These are phyloP conservation scores for Eurypyga helias DNA, from an alignment of 2,113 vertebrate species.

Conservation along the genomic window DNA sequence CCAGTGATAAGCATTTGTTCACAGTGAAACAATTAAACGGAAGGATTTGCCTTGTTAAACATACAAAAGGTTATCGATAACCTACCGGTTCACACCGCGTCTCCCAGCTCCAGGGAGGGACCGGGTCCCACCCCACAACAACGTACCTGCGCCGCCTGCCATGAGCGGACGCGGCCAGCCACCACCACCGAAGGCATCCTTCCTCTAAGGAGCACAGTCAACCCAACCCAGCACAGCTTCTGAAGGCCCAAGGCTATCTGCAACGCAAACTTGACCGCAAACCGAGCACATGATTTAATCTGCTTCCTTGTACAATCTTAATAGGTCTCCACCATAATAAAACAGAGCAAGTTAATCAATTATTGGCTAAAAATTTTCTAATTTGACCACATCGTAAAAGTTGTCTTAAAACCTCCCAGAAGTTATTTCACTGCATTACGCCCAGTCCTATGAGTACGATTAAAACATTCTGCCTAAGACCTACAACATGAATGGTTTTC, in stretches of 20 bases:
- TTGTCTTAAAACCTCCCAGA: neutral
- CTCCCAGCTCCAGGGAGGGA: neutral
- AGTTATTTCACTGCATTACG: neutral
- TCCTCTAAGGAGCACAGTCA: neutral
- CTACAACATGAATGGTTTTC: neutral
- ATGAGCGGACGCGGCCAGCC: neutral
- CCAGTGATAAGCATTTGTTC: neutral
- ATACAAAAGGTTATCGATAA: conserved; percentile 36
- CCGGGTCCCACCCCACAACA: rapidly evolving
- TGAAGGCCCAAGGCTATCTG: neutral
- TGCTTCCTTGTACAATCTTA: conserved; percentile 34
- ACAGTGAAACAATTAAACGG: conserved; percentile 47
- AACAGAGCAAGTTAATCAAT: neutral
- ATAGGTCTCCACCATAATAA: neutral
- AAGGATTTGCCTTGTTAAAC: conserved; percentile 39
- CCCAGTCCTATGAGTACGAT: neutral
- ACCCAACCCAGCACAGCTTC: neutral
- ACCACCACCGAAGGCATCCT: neutral
- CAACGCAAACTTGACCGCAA: neutral
- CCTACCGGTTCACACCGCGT: neutral
- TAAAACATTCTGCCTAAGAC: neutral
- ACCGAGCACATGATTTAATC: neutral
- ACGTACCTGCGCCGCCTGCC: neutral
- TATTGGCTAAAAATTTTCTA: neutral
- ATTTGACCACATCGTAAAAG: conserved; percentile 16